Evolutionary conservation across 2,113 vertebrate genomes (phyloP), one percentile per base, ranked within the genome.

Genomic region (Epinephelus cyanopodus): DNA sequence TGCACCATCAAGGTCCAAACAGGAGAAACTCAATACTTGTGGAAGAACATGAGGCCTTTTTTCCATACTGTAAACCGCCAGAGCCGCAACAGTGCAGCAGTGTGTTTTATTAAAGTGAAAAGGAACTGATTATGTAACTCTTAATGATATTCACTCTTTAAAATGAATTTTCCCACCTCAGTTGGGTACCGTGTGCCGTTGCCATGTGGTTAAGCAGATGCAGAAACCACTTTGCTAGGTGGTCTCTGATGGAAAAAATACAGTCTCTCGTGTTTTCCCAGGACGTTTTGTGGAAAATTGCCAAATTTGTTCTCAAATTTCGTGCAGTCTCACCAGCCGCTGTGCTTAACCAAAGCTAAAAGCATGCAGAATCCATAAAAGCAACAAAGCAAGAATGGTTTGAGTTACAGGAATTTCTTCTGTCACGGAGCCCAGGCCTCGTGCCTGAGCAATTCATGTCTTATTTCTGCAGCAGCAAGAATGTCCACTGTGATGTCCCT

Each of bases 401-500:
- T 62, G 23, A 77, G 13, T 82, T 75, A 63, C 1, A 73, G 50
- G 66, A 48, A 75, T 53, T 76, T 53, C 18, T 42, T 42, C 23
- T 77, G 68, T 62, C 66, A 68, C 9, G 56, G 7, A 66, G 63
- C 45, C 47, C 33, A 1, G 58, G n/a, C 70, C 15, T 65, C 5
- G 3, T 68, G 61, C 23, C 69, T n/a, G 42, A 60, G 23, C 11
- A 3, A 63, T 77, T 84, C 42, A 84, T 74, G n/a, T 61, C 27
- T 77, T 73, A 12, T 53, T 69, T 66, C 39, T 73, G 45, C 69
- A 75, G 25, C 21, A 33, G 39, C 54, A 23, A 19, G 57, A 65
- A 65, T 15, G 7, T 53, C 27, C 19, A 21, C 11, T 13, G 57
- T 64, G 11, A 14, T 52, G 60, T 45, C 47, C 14, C 62, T 21